These are phyloP conservation scores for Gerris lacustris DNA, from an alignment of 2,888 invertebrate species.

Conservation along the genomic window DNA sequence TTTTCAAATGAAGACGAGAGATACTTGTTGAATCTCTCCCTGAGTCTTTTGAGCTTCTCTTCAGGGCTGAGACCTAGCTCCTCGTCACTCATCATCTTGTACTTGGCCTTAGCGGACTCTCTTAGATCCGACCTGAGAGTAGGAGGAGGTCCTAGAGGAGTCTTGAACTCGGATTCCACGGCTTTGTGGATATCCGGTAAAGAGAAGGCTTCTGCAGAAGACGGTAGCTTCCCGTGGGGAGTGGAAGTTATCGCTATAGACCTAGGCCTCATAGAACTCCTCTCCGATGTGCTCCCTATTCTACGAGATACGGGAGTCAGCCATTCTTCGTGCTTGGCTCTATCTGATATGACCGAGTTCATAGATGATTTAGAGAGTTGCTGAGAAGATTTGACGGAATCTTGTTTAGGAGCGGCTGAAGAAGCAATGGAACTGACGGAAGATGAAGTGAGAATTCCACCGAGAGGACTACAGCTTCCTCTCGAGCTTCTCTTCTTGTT, in stretches of 20 bases:
- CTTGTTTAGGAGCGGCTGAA: background rate
- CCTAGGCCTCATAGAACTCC: conserved; percentile 3
- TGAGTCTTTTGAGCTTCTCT: conserved; percentile 47
- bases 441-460: background rate
- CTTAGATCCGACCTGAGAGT: conserved; percentile 39
- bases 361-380: background rate
- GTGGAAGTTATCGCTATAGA: conserved; percentile 26
- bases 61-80: conserved; percentile 60
- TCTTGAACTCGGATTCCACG: conserved; percentile 37
- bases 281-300: background rate
- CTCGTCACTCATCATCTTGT: conserved; percentile 56
- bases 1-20: conserved; percentile 15
- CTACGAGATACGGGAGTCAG: background rate
- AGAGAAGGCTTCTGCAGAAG: conserved; percentile 37
- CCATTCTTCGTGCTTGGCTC: background rate
- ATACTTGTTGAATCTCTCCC: conserved; percentile 37
- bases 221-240: conserved; percentile 29
- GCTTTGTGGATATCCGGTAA: conserved; percentile 39
- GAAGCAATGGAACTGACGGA: conserved; percentile 3
- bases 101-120: conserved; percentile 52
- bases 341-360: background rate
- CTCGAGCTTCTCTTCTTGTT: conserved; percentile 42
- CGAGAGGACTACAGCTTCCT: conserved; percentile 10
- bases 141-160: conserved; percentile 42
- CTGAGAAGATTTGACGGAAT: background rate